These are phyloP conservation scores for Ellobium chinense DNA, from an alignment of 2,888 invertebrate species.

Conservation along the genomic window DNA sequence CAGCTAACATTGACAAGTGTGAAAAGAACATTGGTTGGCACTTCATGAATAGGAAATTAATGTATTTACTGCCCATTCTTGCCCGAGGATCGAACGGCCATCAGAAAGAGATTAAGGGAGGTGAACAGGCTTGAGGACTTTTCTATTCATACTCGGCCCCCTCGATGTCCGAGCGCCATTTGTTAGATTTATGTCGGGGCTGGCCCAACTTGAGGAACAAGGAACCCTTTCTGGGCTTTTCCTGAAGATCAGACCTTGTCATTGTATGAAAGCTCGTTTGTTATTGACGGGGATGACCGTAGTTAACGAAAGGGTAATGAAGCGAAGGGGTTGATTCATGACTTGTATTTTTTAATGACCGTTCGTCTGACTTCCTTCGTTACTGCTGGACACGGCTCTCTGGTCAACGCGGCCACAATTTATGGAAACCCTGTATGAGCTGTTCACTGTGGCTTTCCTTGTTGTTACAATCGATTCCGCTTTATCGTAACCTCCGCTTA, in stretches of 20 bases:
- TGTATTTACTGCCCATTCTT: background rate
- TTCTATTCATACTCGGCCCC: background rate
- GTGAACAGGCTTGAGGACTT: background rate
- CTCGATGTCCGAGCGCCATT: background rate
- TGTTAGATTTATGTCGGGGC: slow-evolving; percentile 1
- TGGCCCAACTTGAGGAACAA: background rate
- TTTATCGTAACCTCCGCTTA: too few species aligned
- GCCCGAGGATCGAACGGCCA: background rate
- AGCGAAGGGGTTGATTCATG: background rate
- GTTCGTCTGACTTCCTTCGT: too few species aligned
- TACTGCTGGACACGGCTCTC: too few species aligned
- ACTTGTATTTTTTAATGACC: too few species aligned
- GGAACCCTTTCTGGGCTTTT: background rate
- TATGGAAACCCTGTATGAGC: too few species aligned
- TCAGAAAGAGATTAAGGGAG: background rate
- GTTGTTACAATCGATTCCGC: too few species aligned
- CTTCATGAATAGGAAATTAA: slow-evolving; percentile 15
- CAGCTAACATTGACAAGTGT: background rate
- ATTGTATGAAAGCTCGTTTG: background rate
- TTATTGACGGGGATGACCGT: background rate
- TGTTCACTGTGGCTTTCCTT: too few species aligned
- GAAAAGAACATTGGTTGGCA: slow-evolving; percentile 11
- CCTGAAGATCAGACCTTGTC: background rate
- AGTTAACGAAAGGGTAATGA: background rate
- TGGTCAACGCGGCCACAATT: too few species aligned